Conservation (phyloP, 1,140 invertebrate species). For the Procambarus clarkii region DNA sequence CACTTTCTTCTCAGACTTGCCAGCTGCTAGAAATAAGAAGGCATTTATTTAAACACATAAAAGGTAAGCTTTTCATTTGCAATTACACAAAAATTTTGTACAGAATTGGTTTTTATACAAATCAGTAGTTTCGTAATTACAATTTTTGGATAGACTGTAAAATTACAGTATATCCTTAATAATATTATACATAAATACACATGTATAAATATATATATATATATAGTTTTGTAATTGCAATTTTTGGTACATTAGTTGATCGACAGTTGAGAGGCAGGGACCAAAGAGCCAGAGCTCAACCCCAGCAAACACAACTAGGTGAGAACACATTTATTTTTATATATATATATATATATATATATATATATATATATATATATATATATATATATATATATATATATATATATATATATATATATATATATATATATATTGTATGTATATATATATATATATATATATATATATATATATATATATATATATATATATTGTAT, state of each 20-base stretch:
- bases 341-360: too few species aligned
- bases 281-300: not conserved
- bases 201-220: not conserved
- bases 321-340: too few species aligned
- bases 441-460: too few species aligned
- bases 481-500: too few species aligned
- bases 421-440: not conserved
- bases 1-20: conserved; percentile 54
- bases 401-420: not conserved
- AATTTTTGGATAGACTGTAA: not conserved
- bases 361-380: not conserved
- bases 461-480: too few species aligned
- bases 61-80: not conserved
- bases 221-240: not conserved
- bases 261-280: not conserved
- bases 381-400: not conserved
- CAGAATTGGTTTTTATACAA: too few species aligned
- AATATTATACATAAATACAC: not conserved
- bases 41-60: not conserved
- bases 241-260: not conserved
- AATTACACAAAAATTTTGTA: too few species aligned
- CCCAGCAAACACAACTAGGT: too few species aligned
- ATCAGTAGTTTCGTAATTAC: not conserved
- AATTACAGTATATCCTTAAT: not conserved
- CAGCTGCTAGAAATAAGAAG: conserved; percentile 12